A percentile compares a stretch with the other conserved stretches of the same genome.
Evolutionary conservation across 2,797 vertebrate species (phyloP).

Genomic region (Salmo trutta): DNA sequence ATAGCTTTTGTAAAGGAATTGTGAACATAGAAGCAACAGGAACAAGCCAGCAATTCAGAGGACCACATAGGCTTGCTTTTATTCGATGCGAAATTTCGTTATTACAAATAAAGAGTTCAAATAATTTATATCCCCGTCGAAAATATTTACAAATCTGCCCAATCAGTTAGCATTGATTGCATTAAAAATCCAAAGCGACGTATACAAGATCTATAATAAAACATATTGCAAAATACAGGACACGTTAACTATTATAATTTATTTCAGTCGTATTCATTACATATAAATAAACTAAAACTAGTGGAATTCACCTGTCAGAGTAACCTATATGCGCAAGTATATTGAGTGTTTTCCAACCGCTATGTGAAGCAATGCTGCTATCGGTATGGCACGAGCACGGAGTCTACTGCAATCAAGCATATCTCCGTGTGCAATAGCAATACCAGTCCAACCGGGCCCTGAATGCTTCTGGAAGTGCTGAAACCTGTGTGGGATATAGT

Average conservation of each 20-base stretch:
- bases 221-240: constrained; percentile 12
- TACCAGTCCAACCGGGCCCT: constrained; percentile 36
- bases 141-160: constrained; percentile 54
- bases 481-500: constrained; percentile 26
- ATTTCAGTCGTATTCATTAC: background rate
- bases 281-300: constrained; percentile 25
- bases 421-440: constrained; percentile 29
- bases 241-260: constrained; percentile 1
- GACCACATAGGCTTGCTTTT: constrained; percentile 10
- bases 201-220: constrained; percentile 48
- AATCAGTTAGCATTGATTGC: constrained; percentile 53
- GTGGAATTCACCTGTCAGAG: background rate
- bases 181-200: constrained; percentile 40
- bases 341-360: too few species aligned
- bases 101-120: constrained; percentile 35
- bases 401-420: constrained; percentile 3
- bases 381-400: background rate
- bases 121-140: constrained; percentile 33
- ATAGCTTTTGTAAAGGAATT: background rate
- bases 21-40: background rate
- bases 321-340: too few species aligned
- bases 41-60: constrained; percentile 16
- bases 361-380: background rate
- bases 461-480: constrained; percentile 15
- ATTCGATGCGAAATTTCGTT: constrained; percentile 28